A percentile compares a stretch with the other conserved stretches of the same genome.
These are phyloP conservation scores for Helarctos malayanus DNA, from an alignment of 2,797 vertebrate genomes.

Conservation along the genomic window DNA sequence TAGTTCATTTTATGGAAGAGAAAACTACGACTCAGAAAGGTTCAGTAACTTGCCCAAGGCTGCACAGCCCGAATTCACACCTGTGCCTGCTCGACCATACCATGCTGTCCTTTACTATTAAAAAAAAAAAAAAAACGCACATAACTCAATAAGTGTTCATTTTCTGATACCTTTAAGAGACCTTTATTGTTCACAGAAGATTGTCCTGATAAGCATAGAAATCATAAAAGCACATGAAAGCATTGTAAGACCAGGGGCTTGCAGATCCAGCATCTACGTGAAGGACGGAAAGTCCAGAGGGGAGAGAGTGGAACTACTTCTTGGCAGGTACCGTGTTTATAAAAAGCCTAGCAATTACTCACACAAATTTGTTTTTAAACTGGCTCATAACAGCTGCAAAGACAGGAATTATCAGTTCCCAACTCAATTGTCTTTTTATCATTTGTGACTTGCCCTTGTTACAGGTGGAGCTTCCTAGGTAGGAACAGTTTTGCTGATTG, in stretches of 20 bases:
- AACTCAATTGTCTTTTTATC: background rate
- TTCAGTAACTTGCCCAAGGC: background rate
- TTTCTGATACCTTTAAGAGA: constrained; percentile 28
- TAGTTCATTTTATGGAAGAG: constrained; percentile 28
- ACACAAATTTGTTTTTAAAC: background rate
- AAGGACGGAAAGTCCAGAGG: constrained; percentile 1
- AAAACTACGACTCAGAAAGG: background rate
- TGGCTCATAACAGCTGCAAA: background rate
- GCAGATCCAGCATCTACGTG: background rate
- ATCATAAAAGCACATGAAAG: background rate
- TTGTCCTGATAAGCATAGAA: constrained; percentile 12
- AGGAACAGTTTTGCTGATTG: background rate
- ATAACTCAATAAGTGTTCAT: background rate
- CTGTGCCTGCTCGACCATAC: background rate
- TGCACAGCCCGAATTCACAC: background rate
- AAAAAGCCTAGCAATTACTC: background rate
- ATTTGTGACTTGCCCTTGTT: background rate
- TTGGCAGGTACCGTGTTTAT: constrained; percentile 29
- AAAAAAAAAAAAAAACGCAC: background rate
- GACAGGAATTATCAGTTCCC: background rate
- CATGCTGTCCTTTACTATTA: background rate
- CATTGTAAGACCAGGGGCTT: background rate
- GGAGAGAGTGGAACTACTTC: constrained; percentile 46
- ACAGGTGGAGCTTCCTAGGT: background rate
- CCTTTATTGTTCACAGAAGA: background rate